Evolutionary conservation across 1,140 invertebrate genomes (phyloP), one percentile per base, ranked within the genome.

Genomic region (Drosophila ohnishii): DNA sequence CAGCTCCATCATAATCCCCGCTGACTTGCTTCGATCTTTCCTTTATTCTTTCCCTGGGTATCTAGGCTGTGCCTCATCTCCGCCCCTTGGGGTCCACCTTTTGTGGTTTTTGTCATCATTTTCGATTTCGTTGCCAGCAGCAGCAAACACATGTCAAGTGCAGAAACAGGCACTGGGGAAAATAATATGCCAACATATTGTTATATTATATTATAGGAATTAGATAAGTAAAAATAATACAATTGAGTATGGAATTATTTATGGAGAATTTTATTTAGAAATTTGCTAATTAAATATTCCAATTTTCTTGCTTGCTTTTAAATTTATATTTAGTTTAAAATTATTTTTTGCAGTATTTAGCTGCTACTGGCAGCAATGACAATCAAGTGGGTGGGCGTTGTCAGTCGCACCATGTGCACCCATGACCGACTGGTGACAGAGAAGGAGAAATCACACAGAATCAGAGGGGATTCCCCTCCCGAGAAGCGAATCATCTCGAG

Each of bases 381-480:
- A 59, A 62, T 70, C 72, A 75, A 80, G 73, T 59, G 73, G 69
- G 69, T 77, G 74, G 79, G 79, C 56, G 78, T 82, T 75, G 79
- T 74, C 75, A 53, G 13, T 45, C 39, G 50, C 47, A 62, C 28
- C 60, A 45, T 76, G 67, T 76, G 73, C 69, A 77, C 74, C 74
- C 79, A 78, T 82, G 80, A 78, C 74, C 79, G 79, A 81, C 63
- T 82, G 78, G 78, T 34, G 51, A 39, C 70, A 42, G 53, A 34
- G 34, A 42, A 73, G 22, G 51, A 57, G 51, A 75, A 42, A 56
- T 35, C 53, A 22, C 28, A 50, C 13, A 40, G 11, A 48, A n/a
- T 48, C 42, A 14, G 28, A 14, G 58, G 32, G 42, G n/a, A 22
- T 16, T 35, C 35, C 35, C 28, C 19, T 10, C n/a, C 32, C 22